phyloP scores from a whole-genome alignment of 2,113 vertebrate genomes.

The Catharus minimus region DNA sequence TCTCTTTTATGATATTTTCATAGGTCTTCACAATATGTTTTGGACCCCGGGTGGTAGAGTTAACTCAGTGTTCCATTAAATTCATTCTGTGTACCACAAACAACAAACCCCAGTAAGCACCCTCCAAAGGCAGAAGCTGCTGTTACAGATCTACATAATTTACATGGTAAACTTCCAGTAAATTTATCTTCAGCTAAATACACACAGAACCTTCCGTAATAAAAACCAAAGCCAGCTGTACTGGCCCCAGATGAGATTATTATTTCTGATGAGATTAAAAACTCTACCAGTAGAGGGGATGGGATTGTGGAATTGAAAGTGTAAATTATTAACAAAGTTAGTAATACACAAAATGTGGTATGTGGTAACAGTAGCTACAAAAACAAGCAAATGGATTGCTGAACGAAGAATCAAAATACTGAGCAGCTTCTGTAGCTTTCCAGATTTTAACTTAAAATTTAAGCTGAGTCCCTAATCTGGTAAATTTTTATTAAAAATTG shows the following conservation, averaged over 20 bases:
- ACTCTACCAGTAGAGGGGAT: background rate
- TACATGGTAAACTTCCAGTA: background rate
- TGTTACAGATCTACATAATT: background rate
- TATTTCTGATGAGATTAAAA: background rate
- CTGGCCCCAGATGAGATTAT: background rate
- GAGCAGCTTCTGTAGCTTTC: background rate
- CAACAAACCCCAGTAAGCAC: background rate
- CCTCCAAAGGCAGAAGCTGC: background rate
- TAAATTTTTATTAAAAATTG: background rate
- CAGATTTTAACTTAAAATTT: background rate
- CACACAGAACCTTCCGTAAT: background rate
- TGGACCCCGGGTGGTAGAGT: background rate
- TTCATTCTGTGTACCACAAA: background rate
- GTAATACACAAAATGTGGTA: background rate
- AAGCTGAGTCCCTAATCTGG: background rate
- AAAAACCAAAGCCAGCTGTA: background rate
- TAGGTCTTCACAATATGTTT: background rate
- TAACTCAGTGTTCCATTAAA: background rate
- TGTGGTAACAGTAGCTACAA: background rate
- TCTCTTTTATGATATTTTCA: background rate
- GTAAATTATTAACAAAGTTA: background rate
- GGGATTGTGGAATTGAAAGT: background rate
- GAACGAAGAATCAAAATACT: background rate
- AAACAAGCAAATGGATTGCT: background rate
- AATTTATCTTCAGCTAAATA: background rate